Percentiles rank a stretch among this genome's conserved stretches.
Evolutionary conservation across 2,888 invertebrate species (phyloP).

Genomic region (Platycheirus rosarum): DNA sequence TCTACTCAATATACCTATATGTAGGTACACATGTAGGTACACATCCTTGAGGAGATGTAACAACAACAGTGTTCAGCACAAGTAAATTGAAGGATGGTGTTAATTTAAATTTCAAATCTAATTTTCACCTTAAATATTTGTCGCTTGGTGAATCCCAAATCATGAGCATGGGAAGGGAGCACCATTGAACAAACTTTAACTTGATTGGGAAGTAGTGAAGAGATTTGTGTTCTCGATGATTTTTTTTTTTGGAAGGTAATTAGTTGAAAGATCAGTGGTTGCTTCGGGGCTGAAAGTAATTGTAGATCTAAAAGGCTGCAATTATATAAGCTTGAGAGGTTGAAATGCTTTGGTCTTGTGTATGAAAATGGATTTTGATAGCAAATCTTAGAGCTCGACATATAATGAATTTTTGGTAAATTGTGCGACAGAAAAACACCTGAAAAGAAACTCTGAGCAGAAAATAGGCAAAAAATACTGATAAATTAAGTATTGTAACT

Average conservation of each 20-base stretch:
- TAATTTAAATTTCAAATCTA: conserved; percentile 71
- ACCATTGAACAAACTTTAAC: conserved; percentile 46
- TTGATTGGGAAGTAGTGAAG: conserved; percentile 37
- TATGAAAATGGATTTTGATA: too few relatives aligned
- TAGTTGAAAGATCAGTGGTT: conserved; percentile 1
- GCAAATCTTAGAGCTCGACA: too few relatives aligned
- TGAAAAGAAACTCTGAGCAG: too few relatives aligned
- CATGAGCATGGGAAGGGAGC: background rate
- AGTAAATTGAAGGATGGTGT: conserved; percentile 35
- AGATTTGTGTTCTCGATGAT: conserved; percentile 36
- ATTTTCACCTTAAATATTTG: conserved; percentile 65
- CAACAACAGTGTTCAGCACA: conserved; percentile 54
- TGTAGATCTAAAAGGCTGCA: too few relatives aligned
- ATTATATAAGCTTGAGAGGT: too few relatives aligned
- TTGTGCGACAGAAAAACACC: too few relatives aligned
- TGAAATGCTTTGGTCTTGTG: too few relatives aligned
- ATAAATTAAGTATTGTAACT: too few relatives aligned
- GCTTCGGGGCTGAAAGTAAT: too few relatives aligned
- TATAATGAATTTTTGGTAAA: too few relatives aligned
- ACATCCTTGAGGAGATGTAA: conserved; percentile 51
- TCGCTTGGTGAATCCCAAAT: conserved; percentile 27
- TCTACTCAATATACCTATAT: conserved; percentile 34
- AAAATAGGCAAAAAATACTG: too few relatives aligned
- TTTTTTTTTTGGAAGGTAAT: conserved; percentile 3
- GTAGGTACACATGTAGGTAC: conserved; percentile 19